Base-by-base conservation (phyloP, 2,888 invertebrate species). In the Sesia bembeciformis region DNA sequence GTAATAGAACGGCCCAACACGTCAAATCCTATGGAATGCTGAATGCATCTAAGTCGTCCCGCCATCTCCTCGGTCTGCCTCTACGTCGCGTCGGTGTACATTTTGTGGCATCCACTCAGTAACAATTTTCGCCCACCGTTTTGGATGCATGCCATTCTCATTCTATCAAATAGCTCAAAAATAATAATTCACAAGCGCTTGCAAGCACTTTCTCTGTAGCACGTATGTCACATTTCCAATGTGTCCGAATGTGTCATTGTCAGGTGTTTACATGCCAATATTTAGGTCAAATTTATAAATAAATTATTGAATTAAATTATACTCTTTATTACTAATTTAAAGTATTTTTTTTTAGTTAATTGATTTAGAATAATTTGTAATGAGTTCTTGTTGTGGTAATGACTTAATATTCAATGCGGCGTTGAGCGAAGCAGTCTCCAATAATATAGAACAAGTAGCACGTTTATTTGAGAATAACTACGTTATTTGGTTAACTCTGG, bases 381-480 rank as follows among this genome's bases (percentile, higher is more conserved):
- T 89, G 88, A 85, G 74, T 84, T 81, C 82, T 76, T 89, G 88
- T 78, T 89, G 88, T 62, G 83, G 87, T 59, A 83, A 85, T 68
- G 88, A 89, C 62, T 70, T 81, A 58, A 61, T 88, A 63, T 76
- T 78, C 63, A 81, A 78, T 78, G 81, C 88, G 60, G 87, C 81
- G 58, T 62, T 83, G 59, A 72, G 74, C 66, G 83, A 88, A 75
- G 75, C 88, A 63, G 63, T 86, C 58, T 70, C 74, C 54, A 71
- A 73, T 69, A 81, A 85, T 81, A 68, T 81, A 61, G 70, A 72
- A 52, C 65, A 76, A 70, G 63, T 84, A 67, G 70, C 62, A 57
- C 67, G 77, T 79, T 72, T 86, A 70, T 61, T 72, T 62, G 65
- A 73, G 72, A 67, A 70, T 67, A 67, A 73, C 63, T 64, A 64